Base-by-base conservation (phyloP, 2,888 invertebrate genomes). In the Diarsia brunnea region DNA sequence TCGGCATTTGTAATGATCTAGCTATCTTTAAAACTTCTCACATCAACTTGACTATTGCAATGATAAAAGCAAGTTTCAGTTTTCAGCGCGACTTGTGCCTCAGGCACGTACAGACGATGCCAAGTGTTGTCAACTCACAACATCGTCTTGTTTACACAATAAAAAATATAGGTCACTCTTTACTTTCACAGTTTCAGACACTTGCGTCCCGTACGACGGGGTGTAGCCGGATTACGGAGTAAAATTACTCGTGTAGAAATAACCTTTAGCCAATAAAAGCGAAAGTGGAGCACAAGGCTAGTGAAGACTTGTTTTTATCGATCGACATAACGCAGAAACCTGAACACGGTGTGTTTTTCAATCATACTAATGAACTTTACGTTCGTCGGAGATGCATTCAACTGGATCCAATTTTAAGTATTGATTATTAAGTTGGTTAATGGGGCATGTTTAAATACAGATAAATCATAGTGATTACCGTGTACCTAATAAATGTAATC, bases 201-300 rank as follows among this genome's bases (percentile, higher is more conserved):
- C 74, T 80, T 78, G 63, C 75, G 78, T 73, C 73, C 76, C 45
- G 78, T 74, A 77, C 65, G 73, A 82, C 74, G 72, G 84, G 84
- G 83, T 77, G 75, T 73, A 75, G 75, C 74, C 72, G 73, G 81
- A 85, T 80, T 82, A 82, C 84, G 31, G 78, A 82, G 81, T 82
- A 85, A 85, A 87, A 77, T 85, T 77, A 86, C 85, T 87, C 82
- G 85, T 87, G 87, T 85, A 87, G 87, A 90, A 90, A 89, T 88
- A 91, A 92, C 89, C 90, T 91, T 91, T 91, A 88, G 88, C 81
- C 89, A 89, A 88, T 90, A 91, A 92, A 92, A 92, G 90, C 91
- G 92, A 92, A 92, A 92, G 92, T 92, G 88, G 91, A 91, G 89
- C 92, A 90, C 90, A 90, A 91, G 89, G 91, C 90, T 90, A 89